Evolutionary conservation across 2,113 vertebrate genomes (phyloP), one percentile per base, ranked within the genome.

Genomic region (Excalfactoria chinensis): DNA sequence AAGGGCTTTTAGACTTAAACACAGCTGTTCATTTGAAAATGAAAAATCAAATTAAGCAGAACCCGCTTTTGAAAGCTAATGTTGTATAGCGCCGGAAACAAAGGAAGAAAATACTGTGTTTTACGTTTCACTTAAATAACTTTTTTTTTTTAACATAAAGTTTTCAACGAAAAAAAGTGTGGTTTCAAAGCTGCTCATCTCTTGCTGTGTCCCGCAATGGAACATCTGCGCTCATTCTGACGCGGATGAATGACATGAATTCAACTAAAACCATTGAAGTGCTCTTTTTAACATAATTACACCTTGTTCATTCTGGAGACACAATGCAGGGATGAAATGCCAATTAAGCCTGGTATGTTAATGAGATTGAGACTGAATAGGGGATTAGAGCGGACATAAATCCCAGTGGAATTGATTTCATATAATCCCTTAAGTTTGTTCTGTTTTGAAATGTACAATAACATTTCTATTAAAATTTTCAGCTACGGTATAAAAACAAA

Each of bases 11-110:
- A 97, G 97, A 97, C 96, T 97, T 98, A 97, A 97, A 98, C 98
- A 98, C 98, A 98, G 98, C 98, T 98, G 98, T 97, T 97, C 97
- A 85, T 96, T 97, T 97, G 96, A 97, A 97, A 97, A 98, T 96
- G 96, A 97, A 97, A 97, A 97, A 97, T 98, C 97, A 97, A 96
- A 98, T 98, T 97, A 97, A 96, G 96, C 97, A 95, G 97, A 98
- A 97, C 94, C 95, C 95, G 97, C 97, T 97, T 98, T 97, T 97
- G 97, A 96, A 97, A 98, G 97, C 96, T 96, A 97, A 96, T 96
- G 97, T 97, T 97, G 96, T 91, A 95, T 79, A 97, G 97, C 96
- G 35, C 92, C 67, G n/a, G 83, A 96, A 88, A 98, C 97, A 98
- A 98, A 98, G 91, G 95, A 53, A 96, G 94, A 85, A 95, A 96